Base-by-base conservation (phyloP, 2,797 vertebrate species). In the Sebastes vulpes region DNA sequence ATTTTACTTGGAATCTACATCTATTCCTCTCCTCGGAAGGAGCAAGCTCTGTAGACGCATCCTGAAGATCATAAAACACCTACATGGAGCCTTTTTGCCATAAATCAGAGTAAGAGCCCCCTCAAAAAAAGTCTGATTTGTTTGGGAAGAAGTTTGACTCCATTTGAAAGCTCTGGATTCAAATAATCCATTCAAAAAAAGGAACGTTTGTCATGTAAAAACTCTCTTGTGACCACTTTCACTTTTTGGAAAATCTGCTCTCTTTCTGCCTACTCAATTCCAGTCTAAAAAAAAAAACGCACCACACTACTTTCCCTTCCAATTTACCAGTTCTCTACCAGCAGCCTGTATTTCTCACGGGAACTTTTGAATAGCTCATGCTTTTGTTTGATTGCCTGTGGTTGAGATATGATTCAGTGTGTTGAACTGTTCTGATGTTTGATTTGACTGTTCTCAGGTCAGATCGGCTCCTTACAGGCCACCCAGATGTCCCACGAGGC, bases 401-500 rank as follows among this genome's bases (percentile, higher is more conserved):
- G 20, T 26, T 2, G 57, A 28, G 23, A 31, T 46, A 23, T 60
- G 5, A 21, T 16, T 54, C 12, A 18, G 65, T 21, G 23, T 42
- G 38, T 16, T 16, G 38, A 42, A 7, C 10, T 53, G 12, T 3
- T 63, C 6, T 0, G 3, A 25, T 4, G 25, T 25, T 6, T 66
- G 7, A n/a, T 65, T 64, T 20, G 65, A 16, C 67, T 68, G 64
- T 86, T 77, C 57, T 26, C 92, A 99, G 99, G 98, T 96, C 98
- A 99, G 89, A 99, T 99, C 31, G 98, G 98, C 82, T 98, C 97
- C 74, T 95, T 99, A 84, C 98, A 99, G 95, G 98, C 99, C 83
- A 98, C 98, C 61, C 98, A 99, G 82, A 97, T 99, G 97, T 97
- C 97, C 87, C 98, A 99, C 18, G 98, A 99, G 91, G 98, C 98